A percentile compares a stretch with the other conserved stretches of the same genome.
These are phyloP conservation scores for Porites cylindrica DNA, from an alignment of 92 coral and sea anemone species.

Conservation along the genomic window DNA sequence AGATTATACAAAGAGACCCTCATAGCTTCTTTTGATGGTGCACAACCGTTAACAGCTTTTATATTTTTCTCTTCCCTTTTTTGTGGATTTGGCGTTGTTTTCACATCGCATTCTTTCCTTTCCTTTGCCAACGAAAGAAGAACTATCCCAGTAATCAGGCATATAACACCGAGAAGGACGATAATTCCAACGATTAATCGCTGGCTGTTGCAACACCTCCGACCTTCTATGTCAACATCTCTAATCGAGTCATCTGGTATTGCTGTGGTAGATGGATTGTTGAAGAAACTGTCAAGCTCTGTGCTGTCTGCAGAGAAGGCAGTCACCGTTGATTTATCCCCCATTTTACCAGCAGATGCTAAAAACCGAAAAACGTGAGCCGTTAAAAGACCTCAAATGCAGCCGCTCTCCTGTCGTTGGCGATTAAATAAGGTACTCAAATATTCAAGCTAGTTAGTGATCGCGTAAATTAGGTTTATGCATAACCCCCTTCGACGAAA, in stretches of 20 bases:
- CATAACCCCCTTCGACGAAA: constrained; percentile 24
- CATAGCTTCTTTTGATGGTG: constrained; percentile 79
- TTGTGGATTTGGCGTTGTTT: background rate
- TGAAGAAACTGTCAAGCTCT: constrained; percentile 47
- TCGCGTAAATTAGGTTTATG: constrained; percentile 13
- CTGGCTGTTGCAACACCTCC: constrained; percentile 38
- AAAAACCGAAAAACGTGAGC: background rate
- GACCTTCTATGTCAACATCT: constrained; percentile 34
- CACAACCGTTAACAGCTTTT: constrained; percentile 42
- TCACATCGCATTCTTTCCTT: constrained; percentile 16
- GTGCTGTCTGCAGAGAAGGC: constrained; percentile 28
- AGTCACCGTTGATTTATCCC: constrained; percentile 13
- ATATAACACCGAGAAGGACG: constrained; percentile 69
- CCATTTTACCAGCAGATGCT: constrained; percentile 3
- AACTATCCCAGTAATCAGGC: constrained; percentile 73
- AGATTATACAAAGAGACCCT: constrained; percentile 70
- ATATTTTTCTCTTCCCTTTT: constrained; percentile 1
- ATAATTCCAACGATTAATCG: constrained; percentile 59
- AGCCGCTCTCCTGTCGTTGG: background rate
- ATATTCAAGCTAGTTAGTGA: constrained; percentile 39
- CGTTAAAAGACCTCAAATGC: background rate
- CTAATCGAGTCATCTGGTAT: constrained; percentile 28
- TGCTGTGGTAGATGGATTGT: constrained; percentile 27
- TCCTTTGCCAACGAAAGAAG: constrained; percentile 69
- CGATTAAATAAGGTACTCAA: constrained; percentile 37